phyloP scores from a whole-genome alignment of 2,797 vertebrate species.

The Glyptemys insculpta region DNA sequence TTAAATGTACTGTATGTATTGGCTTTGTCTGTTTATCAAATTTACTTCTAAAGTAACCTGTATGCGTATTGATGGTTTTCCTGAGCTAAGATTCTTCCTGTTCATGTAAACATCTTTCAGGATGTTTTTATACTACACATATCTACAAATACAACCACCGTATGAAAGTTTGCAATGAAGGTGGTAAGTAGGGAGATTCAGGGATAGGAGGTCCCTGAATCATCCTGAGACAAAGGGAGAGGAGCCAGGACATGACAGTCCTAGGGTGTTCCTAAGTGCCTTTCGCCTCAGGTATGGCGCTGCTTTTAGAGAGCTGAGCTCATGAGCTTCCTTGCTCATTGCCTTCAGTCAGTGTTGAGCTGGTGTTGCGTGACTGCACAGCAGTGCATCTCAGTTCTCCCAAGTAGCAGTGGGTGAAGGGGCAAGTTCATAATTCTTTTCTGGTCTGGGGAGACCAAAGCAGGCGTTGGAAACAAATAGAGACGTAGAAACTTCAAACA shows the following conservation, averaged over 20 bases:
- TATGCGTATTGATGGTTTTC: not conserved
- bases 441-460: not conserved
- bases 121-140: not conserved
- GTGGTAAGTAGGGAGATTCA: not conserved
- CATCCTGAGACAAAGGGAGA: not conserved
- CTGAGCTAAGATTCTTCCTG: not conserved
- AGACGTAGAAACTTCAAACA: not conserved
- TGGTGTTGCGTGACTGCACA: not conserved
- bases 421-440: not conserved
- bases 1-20: not conserved
- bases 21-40: not conserved
- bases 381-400: not conserved
- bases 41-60: not conserved
- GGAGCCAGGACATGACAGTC: not conserved
- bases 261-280: fast-evolving
- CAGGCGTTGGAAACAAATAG: not conserved
- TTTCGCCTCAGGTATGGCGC: fast-evolving
- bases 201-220: not conserved
- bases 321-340: not conserved
- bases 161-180: not conserved
- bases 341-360: not conserved
- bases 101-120: not conserved
- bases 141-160: not conserved
- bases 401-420: not conserved
- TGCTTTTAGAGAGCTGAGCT: not conserved